phyloP scores from a whole-genome alignment of 2,113 vertebrate species.

The Arothron firmamentum region DNA sequence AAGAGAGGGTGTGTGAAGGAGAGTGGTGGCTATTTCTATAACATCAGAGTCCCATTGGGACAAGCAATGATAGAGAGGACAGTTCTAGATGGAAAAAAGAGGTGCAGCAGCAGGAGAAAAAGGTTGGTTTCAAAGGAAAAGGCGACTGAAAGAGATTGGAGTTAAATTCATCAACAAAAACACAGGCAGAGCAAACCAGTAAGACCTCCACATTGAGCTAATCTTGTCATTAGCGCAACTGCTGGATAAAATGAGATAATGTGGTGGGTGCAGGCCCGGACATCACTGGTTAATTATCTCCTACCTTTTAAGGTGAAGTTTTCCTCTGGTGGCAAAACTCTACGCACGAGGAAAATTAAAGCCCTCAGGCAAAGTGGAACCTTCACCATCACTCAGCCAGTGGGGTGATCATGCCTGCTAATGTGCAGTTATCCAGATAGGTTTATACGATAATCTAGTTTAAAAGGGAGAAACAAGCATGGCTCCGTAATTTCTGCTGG shows the following conservation, averaged over 20 bases:
- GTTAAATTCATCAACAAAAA: conserved; percentile 9
- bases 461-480: conserved; percentile 1
- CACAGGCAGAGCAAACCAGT: conserved; percentile 18
- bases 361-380: conserved; percentile 7
- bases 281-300: conserved; percentile 46
- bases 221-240: conserved; percentile 52
- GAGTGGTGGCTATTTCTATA: conserved; percentile 38
- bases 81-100: conserved; percentile 5
- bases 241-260: conserved; percentile 46
- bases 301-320: conserved; percentile 44
- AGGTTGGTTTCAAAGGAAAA: conserved; percentile 1
- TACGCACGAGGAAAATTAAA: conserved; percentile 27
- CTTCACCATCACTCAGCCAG: conserved; percentile 8
- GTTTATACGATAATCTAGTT: conserved; percentile 30
- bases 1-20: background rate
- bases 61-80: conserved; percentile 51
- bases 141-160: background rate
- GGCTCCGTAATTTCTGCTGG: conserved; percentile 9
- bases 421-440: conserved; percentile 23
- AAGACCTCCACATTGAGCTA: conserved; percentile 37
- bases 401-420: conserved; percentile 22
- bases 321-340: conserved; percentile 24
- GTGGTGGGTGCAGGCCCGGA: conserved; percentile 6
- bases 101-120: conserved; percentile 4
- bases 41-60: conserved; percentile 40